phyloP scores from a whole-genome alignment of 2,113 vertebrate genomes.

The Amazona vittata region DNA sequence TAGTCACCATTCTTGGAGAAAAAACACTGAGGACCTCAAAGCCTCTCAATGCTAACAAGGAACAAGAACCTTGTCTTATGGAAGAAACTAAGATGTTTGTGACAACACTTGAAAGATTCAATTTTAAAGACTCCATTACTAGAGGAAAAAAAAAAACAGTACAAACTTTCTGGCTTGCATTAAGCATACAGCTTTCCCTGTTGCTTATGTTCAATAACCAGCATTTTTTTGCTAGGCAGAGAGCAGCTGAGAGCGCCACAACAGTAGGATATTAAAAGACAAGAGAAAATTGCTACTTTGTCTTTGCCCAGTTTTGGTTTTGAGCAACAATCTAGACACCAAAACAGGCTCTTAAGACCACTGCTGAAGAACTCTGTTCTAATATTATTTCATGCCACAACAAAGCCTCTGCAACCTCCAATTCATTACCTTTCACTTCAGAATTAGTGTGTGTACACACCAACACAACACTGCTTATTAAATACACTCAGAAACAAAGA shows the following conservation, averaged over 20 bases:
- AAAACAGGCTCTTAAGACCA: neutral
- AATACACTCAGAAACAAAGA: neutral
- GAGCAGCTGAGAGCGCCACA: neutral
- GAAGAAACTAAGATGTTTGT: neutral
- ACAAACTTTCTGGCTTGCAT: neutral
- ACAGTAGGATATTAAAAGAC: neutral
- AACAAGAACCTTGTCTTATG: neutral
- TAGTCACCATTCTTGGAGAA: neutral
- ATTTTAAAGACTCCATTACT: neutral
- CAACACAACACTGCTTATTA: neutral
- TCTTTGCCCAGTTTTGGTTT: neutral
- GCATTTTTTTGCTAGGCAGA: too few species aligned
- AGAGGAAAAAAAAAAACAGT: neutral
- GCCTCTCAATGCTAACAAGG: neutral
- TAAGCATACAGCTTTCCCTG: fast-evolving
- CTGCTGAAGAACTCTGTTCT: neutral
- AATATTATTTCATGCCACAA: neutral
- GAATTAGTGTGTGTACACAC: neutral
- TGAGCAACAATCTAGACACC: neutral
- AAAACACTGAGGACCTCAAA: neutral
- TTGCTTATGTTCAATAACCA: neutral
- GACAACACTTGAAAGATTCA: neutral
- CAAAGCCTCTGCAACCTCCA: neutral
- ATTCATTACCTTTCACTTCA: neutral
- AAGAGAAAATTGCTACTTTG: neutral